Base-by-base conservation (phyloP, 1,140 invertebrate species). In the Calephelis nemesis region DNA sequence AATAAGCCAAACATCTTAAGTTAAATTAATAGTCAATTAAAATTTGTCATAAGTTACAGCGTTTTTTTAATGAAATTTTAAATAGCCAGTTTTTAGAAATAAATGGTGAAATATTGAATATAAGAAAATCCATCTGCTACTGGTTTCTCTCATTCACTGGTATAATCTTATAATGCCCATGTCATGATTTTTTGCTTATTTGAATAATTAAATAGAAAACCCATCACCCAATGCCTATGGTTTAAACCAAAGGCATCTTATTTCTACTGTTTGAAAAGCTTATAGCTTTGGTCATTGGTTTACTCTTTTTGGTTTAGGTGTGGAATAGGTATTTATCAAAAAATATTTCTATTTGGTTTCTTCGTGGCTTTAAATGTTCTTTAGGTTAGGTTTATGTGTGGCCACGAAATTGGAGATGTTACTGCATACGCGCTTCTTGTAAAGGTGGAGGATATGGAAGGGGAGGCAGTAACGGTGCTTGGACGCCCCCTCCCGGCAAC, bases 401-500 rank as follows among this genome's bases (percentile, higher is more conserved):
- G 54, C 54, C 54, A 60, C 54, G 54, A 60, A 6, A 40, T 7
- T 39, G 30, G 47, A 42, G n/a, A 63, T 49, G 54, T 79, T 92
- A 92, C 75, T 92, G 92, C 92, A 92, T 92, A 66, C 92, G 84
- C 4, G 92, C 91, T 66, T 92, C 92, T 74, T 92, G 92, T 2
- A 92, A 79, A 64, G 84, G 84, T n/a, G 87, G 92, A 12, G 91
- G 92, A 71, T 91, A 91, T 0, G 85, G 77, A 5, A 92, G 85
- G 0, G 83, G 87, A 0, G 87, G 92, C 7, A 92, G 94, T 70
- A 95, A 95, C 6, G 93, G 94, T 5, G 92, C 94, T 67, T 95
- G 92, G 19, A 94, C 94, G 74, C 93, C 93, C 10, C 93, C 94
- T 50, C 95, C 90, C 65, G 93, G 95, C 70, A 96, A 83, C 47